These are phyloP conservation scores for Zoanthus sociatus DNA, from an alignment of 92 coral and sea anemone species.

Conservation along the genomic window DNA sequence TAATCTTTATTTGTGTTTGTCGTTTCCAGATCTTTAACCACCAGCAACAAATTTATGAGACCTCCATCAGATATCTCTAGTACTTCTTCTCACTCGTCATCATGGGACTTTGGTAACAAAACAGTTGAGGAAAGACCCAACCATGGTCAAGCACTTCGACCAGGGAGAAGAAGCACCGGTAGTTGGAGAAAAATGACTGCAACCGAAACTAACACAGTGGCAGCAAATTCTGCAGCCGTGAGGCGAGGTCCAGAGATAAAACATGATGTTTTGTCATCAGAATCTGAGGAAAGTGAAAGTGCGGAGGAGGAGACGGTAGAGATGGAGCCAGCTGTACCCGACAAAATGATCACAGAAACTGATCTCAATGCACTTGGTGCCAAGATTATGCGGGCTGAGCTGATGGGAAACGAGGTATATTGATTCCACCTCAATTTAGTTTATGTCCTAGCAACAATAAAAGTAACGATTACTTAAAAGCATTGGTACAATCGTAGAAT, in stretches of 20 bases:
- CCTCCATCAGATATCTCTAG: slow-evolving; percentile 63
- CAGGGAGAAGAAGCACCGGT: slow-evolving; percentile 66
- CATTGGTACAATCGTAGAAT: too few species aligned
- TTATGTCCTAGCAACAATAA: not conserved
- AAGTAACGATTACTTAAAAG: not conserved
- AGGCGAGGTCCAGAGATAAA: slow-evolving; percentile 36
- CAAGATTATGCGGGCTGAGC: slow-evolving; percentile 88
- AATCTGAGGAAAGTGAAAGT: slow-evolving; percentile 31
- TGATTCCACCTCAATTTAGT: not conserved
- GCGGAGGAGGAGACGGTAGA: slow-evolving; percentile 29
- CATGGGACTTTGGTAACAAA: slow-evolving; percentile 61
- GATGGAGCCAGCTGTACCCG: slow-evolving; percentile 62
- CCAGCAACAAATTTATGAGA: slow-evolving; percentile 72
- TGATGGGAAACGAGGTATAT: slow-evolving; percentile 95
- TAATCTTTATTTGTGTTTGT: too few species aligned
- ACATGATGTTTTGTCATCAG: slow-evolving; percentile 26
- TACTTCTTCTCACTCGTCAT: slow-evolving; percentile 54
- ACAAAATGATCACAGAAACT: slow-evolving; percentile 82
- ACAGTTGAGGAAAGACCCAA: slow-evolving; percentile 35
- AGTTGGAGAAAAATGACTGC: slow-evolving; percentile 89
- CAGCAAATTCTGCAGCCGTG: not conserved
- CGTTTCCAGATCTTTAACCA: slow-evolving; percentile 47
- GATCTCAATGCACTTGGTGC: slow-evolving; percentile 98
- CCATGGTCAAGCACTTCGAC: slow-evolving; percentile 28
- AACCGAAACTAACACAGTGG: slow-evolving; percentile 32